Base-by-base conservation (phyloP, 2,113 vertebrate species). In the Myiozetetes cayanensis region DNA sequence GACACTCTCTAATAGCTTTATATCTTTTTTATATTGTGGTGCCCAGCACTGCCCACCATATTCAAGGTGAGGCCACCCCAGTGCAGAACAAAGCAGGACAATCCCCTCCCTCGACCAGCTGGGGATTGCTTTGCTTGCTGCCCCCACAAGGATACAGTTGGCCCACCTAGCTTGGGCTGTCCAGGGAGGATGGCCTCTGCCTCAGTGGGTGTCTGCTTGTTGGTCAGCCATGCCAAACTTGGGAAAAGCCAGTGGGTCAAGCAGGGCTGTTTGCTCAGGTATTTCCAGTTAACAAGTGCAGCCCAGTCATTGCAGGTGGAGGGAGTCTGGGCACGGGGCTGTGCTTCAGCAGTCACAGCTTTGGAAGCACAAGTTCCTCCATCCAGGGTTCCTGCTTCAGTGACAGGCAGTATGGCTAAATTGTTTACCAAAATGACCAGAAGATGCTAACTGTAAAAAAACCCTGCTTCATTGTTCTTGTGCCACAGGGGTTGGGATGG, bases 251-350 rank as follows among this genome's bases (percentile, higher is more conserved):
- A 21, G 13, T 18, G 87, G n/a, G 3, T 9, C 1, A 3, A 66
- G 71, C 50, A 14, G 56, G 35, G 19, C 53, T 46, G 6, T 13
- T 31, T 7, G 61, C 47, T 16, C 0, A 0, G 39, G 10, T 18
- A 22, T 3, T 33, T 12, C 9, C 0, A 1, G 33, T 14, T 41
- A 6, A 1, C 10, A 16, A 25, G 46, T 2, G 10, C 1, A 8
- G 84, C 75, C 25, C 7, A 13, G 44, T 9, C 3, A 7, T 4
- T 10, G 59, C 65, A 24, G 28, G 6, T 23, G 24, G 25, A 84
- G 39, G 17, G 53, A 49, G 14, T 3, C 27, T 12, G 4, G 35
- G 28, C 14, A 22, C 0, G 1, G 33, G 8, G 16, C 27, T 35
- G 35, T 2, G 1, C 65, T 37, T 44, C 79, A 2, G 2, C 14